These are phyloP conservation scores for Seladonia tumulorum DNA, from an alignment of 2,888 invertebrate species.

Conservation along the genomic window DNA sequence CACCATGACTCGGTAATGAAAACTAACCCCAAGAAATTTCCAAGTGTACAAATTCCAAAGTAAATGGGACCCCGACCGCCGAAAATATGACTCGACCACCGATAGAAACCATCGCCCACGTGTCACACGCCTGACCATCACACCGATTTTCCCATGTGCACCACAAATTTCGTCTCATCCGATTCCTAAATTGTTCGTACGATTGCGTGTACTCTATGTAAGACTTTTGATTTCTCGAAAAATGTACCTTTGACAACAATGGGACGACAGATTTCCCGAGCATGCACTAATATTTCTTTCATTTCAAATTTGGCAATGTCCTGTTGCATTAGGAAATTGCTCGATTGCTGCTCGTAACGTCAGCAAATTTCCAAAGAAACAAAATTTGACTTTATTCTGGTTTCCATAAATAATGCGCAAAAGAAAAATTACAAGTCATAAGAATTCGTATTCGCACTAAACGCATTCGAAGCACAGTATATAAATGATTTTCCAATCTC, in stretches of 20 bases:
- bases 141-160: background rate
- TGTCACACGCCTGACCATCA: background rate
- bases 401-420: background rate
- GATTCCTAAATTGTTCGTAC: background rate
- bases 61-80: slow-evolving; percentile 15
- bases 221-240: background rate
- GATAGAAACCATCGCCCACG: background rate
- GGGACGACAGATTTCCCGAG: background rate
- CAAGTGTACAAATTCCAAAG: slow-evolving; percentile 48
- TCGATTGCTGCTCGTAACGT: too few species aligned
- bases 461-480: too few species aligned
- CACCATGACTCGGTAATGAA: slow-evolving; percentile 45
- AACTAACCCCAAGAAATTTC: slow-evolving; percentile 62
- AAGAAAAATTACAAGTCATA: background rate
- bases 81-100: slow-evolving; percentile 34
- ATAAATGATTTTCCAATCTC: background rate
- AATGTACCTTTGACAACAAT: background rate
- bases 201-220: background rate
- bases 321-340: too few species aligned
- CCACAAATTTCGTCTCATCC: background rate
- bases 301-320: too few species aligned
- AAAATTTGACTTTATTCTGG: background rate
- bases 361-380: background rate
- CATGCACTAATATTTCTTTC: background rate
- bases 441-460: background rate